These are phyloP conservation scores for Argyresthia goedartella DNA, from an alignment of 2,888 invertebrate genomes.

Conservation along the genomic window DNA sequence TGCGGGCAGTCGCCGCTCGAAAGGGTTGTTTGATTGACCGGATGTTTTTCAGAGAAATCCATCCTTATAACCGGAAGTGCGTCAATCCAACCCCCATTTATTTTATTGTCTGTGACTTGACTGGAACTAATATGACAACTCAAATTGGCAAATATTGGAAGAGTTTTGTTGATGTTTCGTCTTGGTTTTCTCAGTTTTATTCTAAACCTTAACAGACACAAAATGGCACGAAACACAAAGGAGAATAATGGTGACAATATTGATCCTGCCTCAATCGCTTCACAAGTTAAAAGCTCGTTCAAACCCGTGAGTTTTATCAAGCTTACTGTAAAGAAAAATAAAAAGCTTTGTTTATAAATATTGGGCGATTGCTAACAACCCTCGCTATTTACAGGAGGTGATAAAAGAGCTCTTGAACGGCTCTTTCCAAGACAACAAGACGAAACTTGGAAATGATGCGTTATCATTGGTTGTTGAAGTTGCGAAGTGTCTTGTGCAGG, in stretches of 20 bases:
- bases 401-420: slow-evolving; percentile 66
- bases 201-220: no score
- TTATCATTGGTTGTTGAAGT: slow-evolving; percentile 64
- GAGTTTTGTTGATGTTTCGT: no score
- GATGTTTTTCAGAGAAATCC: no score
- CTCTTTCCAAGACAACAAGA: slow-evolving; percentile 66
- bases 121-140: no score
- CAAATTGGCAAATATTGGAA: no score
- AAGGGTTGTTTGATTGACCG: no score
- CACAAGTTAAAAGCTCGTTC: slow-evolving; percentile 38
- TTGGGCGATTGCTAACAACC: not conserved
- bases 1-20: no score
- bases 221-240: slow-evolving; percentile 26
- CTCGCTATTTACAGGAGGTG: slow-evolving; percentile 43
- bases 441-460: slow-evolving; percentile 66
- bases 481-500: slow-evolving; percentile 64
- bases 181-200: no score
- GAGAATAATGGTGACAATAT: slow-evolving; percentile 42
- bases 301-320: slow-evolving; percentile 32
- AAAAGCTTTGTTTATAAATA: not conserved
- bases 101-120: no score
- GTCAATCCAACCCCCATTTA: no score
- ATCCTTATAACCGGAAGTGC: no score
- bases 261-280: slow-evolving; percentile 41
- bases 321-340: not conserved